A percentile compares a stretch with the other conserved stretches of the same genome.
These are phyloP conservation scores for Triplophysa siluroides DNA, from an alignment of 2,113 vertebrate species.

Conservation along the genomic window DNA sequence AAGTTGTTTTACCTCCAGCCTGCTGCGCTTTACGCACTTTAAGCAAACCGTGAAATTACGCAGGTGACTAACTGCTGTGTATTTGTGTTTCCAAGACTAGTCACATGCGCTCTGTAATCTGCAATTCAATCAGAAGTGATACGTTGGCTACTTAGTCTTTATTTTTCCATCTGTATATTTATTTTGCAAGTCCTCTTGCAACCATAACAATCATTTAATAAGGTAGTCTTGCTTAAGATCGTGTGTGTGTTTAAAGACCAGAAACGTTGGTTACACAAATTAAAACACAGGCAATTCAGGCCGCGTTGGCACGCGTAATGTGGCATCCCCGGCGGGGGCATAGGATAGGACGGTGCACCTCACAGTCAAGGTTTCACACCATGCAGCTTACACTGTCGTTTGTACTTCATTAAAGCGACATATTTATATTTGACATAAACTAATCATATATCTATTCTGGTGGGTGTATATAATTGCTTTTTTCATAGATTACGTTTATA, in stretches of 20 bases:
- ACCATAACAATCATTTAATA: too few species aligned
- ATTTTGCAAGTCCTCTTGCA: not conserved
- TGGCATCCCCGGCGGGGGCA: conserved; percentile 54
- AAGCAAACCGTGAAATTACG: not conserved
- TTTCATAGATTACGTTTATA: not conserved
- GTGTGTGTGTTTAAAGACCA: not conserved
- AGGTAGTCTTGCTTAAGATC: not conserved
- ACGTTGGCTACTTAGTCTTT: not conserved
- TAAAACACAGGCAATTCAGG: not conserved
- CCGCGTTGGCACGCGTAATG: not conserved
- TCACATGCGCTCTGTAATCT: not conserved
- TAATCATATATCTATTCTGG: too few species aligned
- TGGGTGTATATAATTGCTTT: not conserved
- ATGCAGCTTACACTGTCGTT: not conserved
- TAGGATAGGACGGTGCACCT: conserved; percentile 63
- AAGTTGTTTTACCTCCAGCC: not conserved
- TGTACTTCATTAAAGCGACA: too few species aligned
- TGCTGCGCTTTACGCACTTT: not conserved
- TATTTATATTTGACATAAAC: too few species aligned
- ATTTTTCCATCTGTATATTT: not conserved
- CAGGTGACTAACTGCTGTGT: not conserved
- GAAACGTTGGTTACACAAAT: not conserved
- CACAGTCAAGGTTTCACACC: conserved; percentile 26
- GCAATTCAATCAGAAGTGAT: not conserved
- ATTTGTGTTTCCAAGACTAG: not conserved